Percentiles rank a stretch among this genome's conserved stretches.
These are phyloP conservation scores for Athalia cordata DNA, from an alignment of 2,888 invertebrate species.

Conservation along the genomic window DNA sequence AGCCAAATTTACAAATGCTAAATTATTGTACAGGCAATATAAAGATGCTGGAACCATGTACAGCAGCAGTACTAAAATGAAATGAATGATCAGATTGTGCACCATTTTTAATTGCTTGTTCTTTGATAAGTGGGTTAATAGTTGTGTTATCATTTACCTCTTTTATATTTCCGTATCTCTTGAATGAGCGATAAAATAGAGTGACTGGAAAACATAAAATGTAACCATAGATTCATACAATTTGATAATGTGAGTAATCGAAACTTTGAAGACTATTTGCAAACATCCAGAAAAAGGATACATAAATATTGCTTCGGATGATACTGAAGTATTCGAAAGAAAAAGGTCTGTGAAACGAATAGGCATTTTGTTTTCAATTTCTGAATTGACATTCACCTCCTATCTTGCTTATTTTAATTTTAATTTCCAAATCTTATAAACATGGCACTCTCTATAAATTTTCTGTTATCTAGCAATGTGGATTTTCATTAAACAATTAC, in stretches of 20 bases:
- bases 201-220: conserved; percentile 59
- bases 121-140: not conserved
- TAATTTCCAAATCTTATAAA: not conserved
- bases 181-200: conserved; percentile 56
- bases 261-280: not conserved
- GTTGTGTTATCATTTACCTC: conserved; percentile 58
- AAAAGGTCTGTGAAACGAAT: too few relatives aligned
- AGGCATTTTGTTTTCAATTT: not conserved
- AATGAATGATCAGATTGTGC: too few relatives aligned
- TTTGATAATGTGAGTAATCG: not conserved
- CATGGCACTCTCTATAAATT: not conserved
- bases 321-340: not conserved
- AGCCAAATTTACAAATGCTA: conserved; percentile 92
- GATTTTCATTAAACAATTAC: not conserved
- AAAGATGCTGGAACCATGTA: conserved; percentile 94
- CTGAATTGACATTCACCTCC: not conserved
- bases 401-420: too few relatives aligned
- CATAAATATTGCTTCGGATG: conserved; percentile 40
- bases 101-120: too few relatives aligned
- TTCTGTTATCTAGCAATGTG: not conserved
- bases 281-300: conserved; percentile 39
- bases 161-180: conserved; percentile 63
- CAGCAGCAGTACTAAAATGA: conserved; percentile 81
- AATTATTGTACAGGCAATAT: conserved; percentile 96
- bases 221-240: not conserved